Percentiles rank a stretch among this genome's conserved stretches.
Conservation (phyloP, 2,888 invertebrate species). For the Schizaphis graminum region DNA sequence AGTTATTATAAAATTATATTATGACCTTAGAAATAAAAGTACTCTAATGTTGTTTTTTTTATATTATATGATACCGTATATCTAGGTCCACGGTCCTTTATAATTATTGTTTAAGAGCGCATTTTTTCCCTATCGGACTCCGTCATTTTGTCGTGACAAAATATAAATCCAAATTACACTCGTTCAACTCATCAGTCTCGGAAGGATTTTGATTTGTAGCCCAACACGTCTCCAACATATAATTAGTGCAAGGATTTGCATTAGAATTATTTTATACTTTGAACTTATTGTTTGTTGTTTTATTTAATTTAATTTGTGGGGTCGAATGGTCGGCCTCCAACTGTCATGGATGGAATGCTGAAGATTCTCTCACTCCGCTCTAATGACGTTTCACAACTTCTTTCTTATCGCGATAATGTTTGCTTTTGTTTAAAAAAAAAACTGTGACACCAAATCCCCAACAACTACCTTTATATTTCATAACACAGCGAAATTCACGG, state of each 20-base stretch:
- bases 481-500: constrained; percentile 46
- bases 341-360: constrained; percentile 52
- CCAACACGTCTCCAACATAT: constrained; percentile 28
- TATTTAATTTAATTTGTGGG: constrained; percentile 55
- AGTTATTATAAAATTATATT: constrained; percentile 5
- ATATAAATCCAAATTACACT: background rate
- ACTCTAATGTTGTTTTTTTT: background rate
- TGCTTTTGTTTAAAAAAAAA: constrained; percentile 60
- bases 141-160: constrained; percentile 45
- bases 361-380: constrained; percentile 62
- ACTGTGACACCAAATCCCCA: constrained; percentile 57
- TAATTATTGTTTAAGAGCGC: constrained; percentile 7
- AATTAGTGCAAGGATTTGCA: constrained; percentile 50
- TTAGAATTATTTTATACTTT: constrained; percentile 16
- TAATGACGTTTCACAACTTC: constrained; percentile 64
- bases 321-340: constrained; percentile 55
- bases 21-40: constrained; percentile 14
- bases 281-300: constrained; percentile 41
- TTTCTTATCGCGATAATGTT: constrained; percentile 58
- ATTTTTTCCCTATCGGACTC: background rate
- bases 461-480: constrained; percentile 53
- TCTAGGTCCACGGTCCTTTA: background rate
- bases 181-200: constrained; percentile 4
- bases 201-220: constrained; percentile 29
- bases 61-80: background rate